These are phyloP conservation scores for Cnemophilus loriae DNA, from an alignment of 2,113 vertebrate species.

Conservation along the genomic window DNA sequence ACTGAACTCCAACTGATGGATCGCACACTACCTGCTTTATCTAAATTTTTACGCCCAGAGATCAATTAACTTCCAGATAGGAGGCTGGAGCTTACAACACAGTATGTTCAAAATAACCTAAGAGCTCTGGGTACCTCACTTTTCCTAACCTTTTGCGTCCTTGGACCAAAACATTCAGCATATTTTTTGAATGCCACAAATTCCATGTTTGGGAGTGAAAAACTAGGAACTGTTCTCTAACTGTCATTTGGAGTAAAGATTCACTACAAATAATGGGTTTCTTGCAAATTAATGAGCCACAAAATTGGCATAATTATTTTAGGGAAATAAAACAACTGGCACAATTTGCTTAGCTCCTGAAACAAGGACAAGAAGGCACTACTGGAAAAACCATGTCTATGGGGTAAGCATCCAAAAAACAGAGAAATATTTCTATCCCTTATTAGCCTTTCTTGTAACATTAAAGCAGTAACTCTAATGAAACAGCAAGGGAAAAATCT, in stretches of 20 bases:
- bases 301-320: not conserved
- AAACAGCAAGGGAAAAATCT: not conserved
- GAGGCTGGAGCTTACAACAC: not conserved
- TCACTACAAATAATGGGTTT: not conserved
- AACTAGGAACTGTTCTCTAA: not conserved
- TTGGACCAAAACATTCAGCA: rapidly evolving
- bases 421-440: not conserved
- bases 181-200: not conserved
- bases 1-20: rapidly evolving
- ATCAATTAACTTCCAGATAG: not conserved
- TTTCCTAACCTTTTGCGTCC: not conserved
- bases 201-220: not conserved
- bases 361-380: not conserved
- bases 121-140: not conserved
- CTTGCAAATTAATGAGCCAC: not conserved
- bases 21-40: not conserved
- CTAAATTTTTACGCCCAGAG: not conserved
- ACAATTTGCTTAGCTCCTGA: not conserved
- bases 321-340: not conserved
- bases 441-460: not conserved
- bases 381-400: not conserved
- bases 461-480: not conserved
- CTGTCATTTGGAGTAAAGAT: not conserved
- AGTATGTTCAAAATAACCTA: not conserved
- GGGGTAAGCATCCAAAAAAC: not conserved